Percentiles rank a stretch among this genome's conserved stretches.
phyloP scores from a whole-genome alignment of 2,797 vertebrate genomes.

The Pelobates cultripes region DNA sequence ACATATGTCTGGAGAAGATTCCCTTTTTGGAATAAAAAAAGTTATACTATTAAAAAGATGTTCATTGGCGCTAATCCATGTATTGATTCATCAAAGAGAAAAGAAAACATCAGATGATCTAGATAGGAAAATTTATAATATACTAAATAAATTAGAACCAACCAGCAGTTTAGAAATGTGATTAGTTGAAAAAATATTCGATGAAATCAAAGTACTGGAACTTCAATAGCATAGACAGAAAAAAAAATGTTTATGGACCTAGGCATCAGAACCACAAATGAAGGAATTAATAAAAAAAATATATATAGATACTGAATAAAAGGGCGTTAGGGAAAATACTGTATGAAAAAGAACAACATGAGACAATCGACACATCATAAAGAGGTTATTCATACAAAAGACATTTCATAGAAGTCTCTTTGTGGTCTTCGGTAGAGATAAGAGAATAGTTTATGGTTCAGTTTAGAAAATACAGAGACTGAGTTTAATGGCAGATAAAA shows the following conservation, averaged over 20 bases:
- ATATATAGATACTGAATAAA: too few relatives aligned
- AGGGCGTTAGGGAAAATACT: neutral
- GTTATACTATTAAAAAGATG: conserved; percentile 17
- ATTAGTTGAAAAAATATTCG: neutral
- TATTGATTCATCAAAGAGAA: conserved; percentile 38
- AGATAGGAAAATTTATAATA: conserved; percentile 26
- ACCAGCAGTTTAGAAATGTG: conserved; percentile 4
- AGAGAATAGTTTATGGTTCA: too few relatives aligned
- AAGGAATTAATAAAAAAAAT: neutral
- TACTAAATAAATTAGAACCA: conserved; percentile 41
- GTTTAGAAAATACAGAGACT: too few relatives aligned
- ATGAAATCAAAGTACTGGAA: conserved; percentile 6
- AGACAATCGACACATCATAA: too few relatives aligned
- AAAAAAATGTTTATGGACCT: neutral
- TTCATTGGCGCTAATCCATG: conserved; percentile 23
- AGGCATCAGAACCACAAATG: neutral
- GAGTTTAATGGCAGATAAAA: too few relatives aligned
- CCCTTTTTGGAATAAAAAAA: conserved; percentile 2
- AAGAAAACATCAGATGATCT: conserved; percentile 18
- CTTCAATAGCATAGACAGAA: neutral
- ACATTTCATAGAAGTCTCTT: too few relatives aligned
- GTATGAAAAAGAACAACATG: too few relatives aligned
- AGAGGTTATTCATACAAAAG: too few relatives aligned
- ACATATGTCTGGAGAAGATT: conserved; percentile 1
- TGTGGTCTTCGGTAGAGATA: too few relatives aligned